Percentiles rank a stretch among this genome's conserved stretches.
Conservation (phyloP, 2,113 vertebrate genomes). For the Podarcis muralis region DNA sequence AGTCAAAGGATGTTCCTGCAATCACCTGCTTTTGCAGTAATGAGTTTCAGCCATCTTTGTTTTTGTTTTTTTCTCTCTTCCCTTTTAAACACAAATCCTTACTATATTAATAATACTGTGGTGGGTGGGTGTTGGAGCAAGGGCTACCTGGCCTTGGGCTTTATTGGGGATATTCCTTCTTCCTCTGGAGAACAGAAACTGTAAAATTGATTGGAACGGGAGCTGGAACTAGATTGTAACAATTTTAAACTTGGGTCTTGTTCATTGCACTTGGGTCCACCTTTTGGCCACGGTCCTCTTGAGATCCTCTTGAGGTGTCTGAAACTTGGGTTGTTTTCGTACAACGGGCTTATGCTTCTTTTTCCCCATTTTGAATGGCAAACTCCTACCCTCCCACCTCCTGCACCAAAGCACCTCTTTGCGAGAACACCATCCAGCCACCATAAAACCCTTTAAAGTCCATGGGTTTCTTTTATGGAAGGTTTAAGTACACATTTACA, state of each 20-base stretch:
- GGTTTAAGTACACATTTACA: neutral
- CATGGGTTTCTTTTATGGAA: neutral
- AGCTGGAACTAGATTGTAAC: slow-evolving; percentile 21
- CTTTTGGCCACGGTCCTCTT: neutral
- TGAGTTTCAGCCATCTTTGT: slow-evolving; percentile 80
- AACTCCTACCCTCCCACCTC: too few species aligned
- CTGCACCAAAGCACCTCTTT: neutral
- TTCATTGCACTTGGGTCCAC: neutral
- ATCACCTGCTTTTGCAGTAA: slow-evolving; percentile 87
- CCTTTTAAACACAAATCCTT: slow-evolving; percentile 75
- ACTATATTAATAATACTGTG: slow-evolving; percentile 70
- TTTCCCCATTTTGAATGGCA: neutral
- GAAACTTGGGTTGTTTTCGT: neutral
- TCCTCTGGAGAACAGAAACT: slow-evolving; percentile 39
- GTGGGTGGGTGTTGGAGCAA: slow-evolving; percentile 56
- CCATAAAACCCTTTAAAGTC: neutral
- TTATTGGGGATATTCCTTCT: slow-evolving; percentile 12
- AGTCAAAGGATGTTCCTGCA: slow-evolving; percentile 85
- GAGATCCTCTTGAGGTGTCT: neutral
- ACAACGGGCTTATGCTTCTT: neutral
- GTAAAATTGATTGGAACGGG: slow-evolving; percentile 18
- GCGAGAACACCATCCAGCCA: neutral
- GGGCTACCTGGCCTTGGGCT: slow-evolving; percentile 45
- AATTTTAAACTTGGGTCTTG: rapidly evolving
- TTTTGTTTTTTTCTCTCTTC: slow-evolving; percentile 21